Percentiles rank a stretch among this genome's conserved stretches.
Conservation (phyloP, 2,888 invertebrate species). For the Gandaritis pyraliata region DNA sequence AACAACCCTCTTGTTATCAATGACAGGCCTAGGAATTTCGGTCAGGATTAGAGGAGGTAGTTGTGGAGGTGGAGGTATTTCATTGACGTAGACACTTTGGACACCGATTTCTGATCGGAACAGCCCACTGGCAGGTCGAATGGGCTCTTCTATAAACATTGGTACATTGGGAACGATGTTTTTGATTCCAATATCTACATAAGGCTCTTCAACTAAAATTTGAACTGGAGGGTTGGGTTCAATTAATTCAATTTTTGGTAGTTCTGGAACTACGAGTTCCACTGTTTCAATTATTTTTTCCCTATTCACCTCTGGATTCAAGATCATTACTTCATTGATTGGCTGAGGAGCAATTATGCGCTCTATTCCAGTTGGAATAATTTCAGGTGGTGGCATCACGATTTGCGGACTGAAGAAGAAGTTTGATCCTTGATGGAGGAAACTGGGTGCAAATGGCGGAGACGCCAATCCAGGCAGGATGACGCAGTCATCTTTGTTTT, state of each 20-base stretch:
- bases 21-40: slow-evolving; percentile 26
- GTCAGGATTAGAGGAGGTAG: slow-evolving; percentile 35
- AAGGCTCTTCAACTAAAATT: slow-evolving; percentile 12
- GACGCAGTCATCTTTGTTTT: slow-evolving; percentile 37
- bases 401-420: slow-evolving; percentile 56
- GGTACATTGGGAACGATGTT: slow-evolving; percentile 23
- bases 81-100: slow-evolving; percentile 17
- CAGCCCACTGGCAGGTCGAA: slow-evolving; percentile 15
- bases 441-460: slow-evolving; percentile 43
- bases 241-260: slow-evolving; percentile 3
- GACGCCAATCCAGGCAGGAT: slow-evolving; percentile 30
- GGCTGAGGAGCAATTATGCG: slow-evolving; percentile 31
- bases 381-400: slow-evolving; percentile 34
- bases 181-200: slow-evolving; percentile 15
- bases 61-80: slow-evolving; percentile 38
- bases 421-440: slow-evolving; percentile 56
- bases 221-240: slow-evolving; percentile 8
- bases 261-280: slow-evolving; percentile 19
- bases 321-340: slow-evolving; percentile 9
- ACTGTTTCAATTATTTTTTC: slow-evolving; percentile 27
- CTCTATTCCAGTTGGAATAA: slow-evolving; percentile 38
- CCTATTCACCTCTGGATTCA: background rate
- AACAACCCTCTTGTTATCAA: slow-evolving; percentile 31
- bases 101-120: slow-evolving; percentile 29
- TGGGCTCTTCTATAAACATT: slow-evolving; percentile 23